A percentile compares a stretch with the other conserved stretches of the same genome.
Conservation (phyloP, 1,140 invertebrate genomes). For the Xylocopa sonorina region DNA sequence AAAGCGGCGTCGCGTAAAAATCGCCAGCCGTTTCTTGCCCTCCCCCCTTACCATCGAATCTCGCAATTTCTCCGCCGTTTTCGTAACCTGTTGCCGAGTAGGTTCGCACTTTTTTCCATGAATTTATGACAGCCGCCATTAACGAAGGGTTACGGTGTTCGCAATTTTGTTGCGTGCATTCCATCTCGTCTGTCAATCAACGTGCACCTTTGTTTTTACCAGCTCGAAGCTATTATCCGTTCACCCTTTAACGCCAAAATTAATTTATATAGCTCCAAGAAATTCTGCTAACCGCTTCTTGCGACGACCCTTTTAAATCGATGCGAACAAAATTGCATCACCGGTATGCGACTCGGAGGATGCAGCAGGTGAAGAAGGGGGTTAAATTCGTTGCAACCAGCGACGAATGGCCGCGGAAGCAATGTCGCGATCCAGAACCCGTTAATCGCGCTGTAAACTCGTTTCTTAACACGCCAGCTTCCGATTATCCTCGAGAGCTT, state of each 20-base stretch:
- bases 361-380: too few relatives aligned
- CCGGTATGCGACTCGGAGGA: too few relatives aligned
- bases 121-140: background rate
- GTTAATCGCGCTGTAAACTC: conserved; percentile 43
- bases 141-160: background rate
- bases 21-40: background rate
- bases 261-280: too few relatives aligned
- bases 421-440: background rate
- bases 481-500: conserved; percentile 51
- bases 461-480: conserved; percentile 37
- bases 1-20: background rate
- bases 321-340: too few relatives aligned
- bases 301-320: too few relatives aligned
- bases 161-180: background rate
- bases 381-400: too few relatives aligned
- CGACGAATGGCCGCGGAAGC: background rate
- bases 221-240: conserved; percentile 1
- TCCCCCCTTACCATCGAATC: background rate
- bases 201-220: background rate
- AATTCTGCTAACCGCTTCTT: too few relatives aligned
- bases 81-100: conserved; percentile 35
- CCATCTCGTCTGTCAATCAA: background rate
- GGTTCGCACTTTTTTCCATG: background rate
- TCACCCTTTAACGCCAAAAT: too few relatives aligned
- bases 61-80: conserved; percentile 4